Conservation (phyloP, 2,113 vertebrate species). For the Amphiprion ocellaris region DNA sequence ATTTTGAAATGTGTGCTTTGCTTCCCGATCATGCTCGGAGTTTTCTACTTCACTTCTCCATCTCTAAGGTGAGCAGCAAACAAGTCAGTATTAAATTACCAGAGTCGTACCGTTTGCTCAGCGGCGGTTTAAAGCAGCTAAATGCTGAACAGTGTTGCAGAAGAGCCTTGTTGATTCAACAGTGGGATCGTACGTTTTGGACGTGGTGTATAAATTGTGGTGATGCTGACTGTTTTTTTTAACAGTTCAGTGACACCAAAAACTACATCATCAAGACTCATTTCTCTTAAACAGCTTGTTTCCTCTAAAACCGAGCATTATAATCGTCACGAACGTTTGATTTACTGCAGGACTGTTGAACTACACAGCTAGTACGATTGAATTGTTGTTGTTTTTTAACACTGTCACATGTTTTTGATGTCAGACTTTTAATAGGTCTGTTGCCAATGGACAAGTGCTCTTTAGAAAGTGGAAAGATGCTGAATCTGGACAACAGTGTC, state of each 20-base stretch:
- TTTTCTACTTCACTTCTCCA: slow-evolving; percentile 13
- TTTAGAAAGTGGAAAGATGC: slow-evolving; percentile 42
- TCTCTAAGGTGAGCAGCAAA: slow-evolving; percentile 45
- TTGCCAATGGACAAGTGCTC: slow-evolving; percentile 70
- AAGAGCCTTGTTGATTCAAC: too few relatives aligned
- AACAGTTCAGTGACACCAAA: too few relatives aligned
- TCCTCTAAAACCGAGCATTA: too few relatives aligned
- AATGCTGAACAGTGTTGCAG: background rate
- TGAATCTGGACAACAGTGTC: slow-evolving; percentile 49
- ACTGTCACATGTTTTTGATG: slow-evolving; percentile 10
- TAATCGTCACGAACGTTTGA: too few relatives aligned
- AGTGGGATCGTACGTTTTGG: too few relatives aligned
- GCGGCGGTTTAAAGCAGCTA: background rate
- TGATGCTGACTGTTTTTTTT: too few relatives aligned
- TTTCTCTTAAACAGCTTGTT: too few relatives aligned
- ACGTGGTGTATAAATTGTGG: too few relatives aligned
- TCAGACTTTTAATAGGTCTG: slow-evolving; percentile 57
- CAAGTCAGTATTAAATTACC: background rate
- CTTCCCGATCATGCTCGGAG: slow-evolving; percentile 2
- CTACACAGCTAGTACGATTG: too few relatives aligned
- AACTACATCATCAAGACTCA: too few relatives aligned
- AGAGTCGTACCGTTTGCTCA: background rate
- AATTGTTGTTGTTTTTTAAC: background rate
- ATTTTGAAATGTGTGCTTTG: slow-evolving; percentile 8
- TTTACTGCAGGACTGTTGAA: too few relatives aligned